Percentiles rank a stretch among this genome's conserved stretches.
phyloP scores from a whole-genome alignment of 53 echinoderm and acorn worm species.

The Mesocentrotus franciscanus region DNA sequence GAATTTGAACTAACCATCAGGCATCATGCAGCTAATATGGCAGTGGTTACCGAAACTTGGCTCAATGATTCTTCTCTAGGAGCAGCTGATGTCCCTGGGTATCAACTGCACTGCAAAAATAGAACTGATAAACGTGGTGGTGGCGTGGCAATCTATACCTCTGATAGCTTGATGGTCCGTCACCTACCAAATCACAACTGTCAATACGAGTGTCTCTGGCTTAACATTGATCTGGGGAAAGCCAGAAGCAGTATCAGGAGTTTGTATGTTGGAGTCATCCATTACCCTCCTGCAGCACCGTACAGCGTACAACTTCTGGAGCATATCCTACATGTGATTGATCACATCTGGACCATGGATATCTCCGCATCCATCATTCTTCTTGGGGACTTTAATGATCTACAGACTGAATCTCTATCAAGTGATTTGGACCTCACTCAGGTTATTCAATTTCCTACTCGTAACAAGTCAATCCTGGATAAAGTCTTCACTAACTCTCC shows the following conservation, averaged over 20 bases:
- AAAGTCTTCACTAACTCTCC: too few species aligned
- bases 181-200: not conserved
- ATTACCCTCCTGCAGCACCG: not conserved
- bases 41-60: not conserved
- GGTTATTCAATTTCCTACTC: too few species aligned
- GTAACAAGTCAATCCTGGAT: too few species aligned
- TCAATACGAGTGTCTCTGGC: slow-evolving; percentile 51
- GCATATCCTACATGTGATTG: not conserved
- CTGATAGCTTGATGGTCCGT: not conserved
- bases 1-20: slow-evolving; percentile 26
- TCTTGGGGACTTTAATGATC: not conserved
- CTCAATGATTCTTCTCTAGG: not conserved
- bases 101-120: not conserved
- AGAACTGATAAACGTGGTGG: not conserved
- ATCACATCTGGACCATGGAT: not conserved
- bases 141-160: not conserved
- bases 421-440: not conserved
- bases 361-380: not conserved
- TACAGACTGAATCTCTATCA: not conserved
- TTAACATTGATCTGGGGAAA: slow-evolving; percentile 19
- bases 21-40: slow-evolving; percentile 16
- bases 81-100: not conserved
- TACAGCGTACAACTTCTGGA: not conserved
- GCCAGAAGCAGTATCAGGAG: slow-evolving; percentile 49
- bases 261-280: not conserved